Evolutionary conservation across 1,140 invertebrate species (phyloP), one percentile per base, ranked within the genome.

Genomic region (Hestina assimilis): DNA sequence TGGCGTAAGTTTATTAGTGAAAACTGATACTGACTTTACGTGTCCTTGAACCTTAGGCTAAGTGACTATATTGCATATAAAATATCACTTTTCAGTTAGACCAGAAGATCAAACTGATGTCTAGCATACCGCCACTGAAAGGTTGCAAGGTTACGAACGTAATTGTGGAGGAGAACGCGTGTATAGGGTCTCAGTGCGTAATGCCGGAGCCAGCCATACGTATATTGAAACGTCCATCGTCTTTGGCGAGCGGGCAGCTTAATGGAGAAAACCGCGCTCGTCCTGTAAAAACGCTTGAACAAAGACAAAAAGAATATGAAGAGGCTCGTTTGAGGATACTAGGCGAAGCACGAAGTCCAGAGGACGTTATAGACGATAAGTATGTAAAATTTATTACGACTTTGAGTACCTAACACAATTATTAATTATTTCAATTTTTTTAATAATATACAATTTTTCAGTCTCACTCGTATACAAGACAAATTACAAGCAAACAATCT

Each of bases 271-370:
- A 65, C 45, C 74, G 84, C 38, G 75, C 82, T 17, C 92, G 95
- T 72, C 95, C 95, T 26, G 93, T 95, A 29, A 96, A 96, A 87
- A 95, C 95, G 38, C 86, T 96, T 6, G 93, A 96, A 89, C 95
- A 96, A 90, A 90, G 96, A 69, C 94, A 96, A 84, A 94, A 95
- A 70, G 96, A 96, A 77, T 97, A 97, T 83, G 95, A 95, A 1
- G 92, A 96, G 82, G 95, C 95, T 15, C 91, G 96, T 48, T 90
- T 95, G 48, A 90, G 96, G 66, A 96, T 97, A 74, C 83, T 96
- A 60, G 96, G 96, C 8, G 93, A 95, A 81, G 93, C 95, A 42
- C 90, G 91, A 63, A 94, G 94, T 81, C 93, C 93, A 2, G 94
- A 95, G 71, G 94, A 95, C 66, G 79, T 91, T 78, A 77, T 82